Base-by-base conservation (phyloP, 2,797 vertebrate genomes). In the Lophius americanus region DNA sequence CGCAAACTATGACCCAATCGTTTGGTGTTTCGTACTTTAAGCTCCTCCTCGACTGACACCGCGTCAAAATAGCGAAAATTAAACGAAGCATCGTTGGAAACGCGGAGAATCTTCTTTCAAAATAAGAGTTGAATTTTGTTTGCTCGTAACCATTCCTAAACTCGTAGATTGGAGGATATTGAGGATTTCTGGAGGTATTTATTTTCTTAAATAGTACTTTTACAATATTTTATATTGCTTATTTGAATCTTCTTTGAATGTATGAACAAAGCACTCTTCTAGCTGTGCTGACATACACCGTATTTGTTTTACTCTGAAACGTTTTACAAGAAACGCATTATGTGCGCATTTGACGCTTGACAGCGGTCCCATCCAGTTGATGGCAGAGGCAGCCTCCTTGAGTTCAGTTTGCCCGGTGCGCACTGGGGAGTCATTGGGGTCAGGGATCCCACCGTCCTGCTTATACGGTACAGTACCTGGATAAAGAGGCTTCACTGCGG, bases 1-100 rank as follows among this genome's bases (percentile, higher is more conserved):
- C 77, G 70, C 82, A 80, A 88, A 90, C 85, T 91, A 81, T 65
- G 75, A 85, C 78, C 90, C 89, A 90, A 88, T 92, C 77, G 58
- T 56, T 50, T 44, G 43, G 73, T 73, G 81, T 71, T 85, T 87
- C 80, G 86, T 82, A 84, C 89, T 88, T 84, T 87, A 55, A 74
- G 85, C 86, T 73, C 87, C 89, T 82, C 90, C 88, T 83, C 70
- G 51, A 68, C 51, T 53, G 14, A 38, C 69, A 12, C 55, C 23
- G 60, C 44, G 64, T 81, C 38, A 89, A 89, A 74, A 1, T 2
- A 0, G 0, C 0, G 12, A 1, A 3, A 62, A 4, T 35, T 36
- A 9, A 13, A 9, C 2, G 1, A 13, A 48, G 23, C 4, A 4
- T 5, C 2, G 1, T 74, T 60, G 85, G 85, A 88, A 85, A 39